Evolutionary conservation across 2,888 invertebrate species (phyloP).

Genomic region (Tetrapedia diversipes): DNA sequence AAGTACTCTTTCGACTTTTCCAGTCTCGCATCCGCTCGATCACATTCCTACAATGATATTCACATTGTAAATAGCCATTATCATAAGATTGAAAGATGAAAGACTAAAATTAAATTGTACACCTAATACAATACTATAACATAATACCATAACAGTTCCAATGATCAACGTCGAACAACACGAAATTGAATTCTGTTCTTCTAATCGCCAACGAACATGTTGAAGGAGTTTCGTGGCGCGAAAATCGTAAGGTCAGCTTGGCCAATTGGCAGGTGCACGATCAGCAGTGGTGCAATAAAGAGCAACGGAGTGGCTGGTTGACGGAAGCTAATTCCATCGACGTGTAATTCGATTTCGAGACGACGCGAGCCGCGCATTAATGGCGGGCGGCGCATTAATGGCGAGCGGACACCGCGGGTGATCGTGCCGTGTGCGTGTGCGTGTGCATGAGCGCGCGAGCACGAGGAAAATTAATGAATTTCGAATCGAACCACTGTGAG

Average conservation of each 20-base stretch:
- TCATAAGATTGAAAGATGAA: too few species aligned
- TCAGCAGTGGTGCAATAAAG: constrained; percentile 40
- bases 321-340: constrained; percentile 59
- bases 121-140: too few species aligned
- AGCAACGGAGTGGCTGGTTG: constrained; percentile 53
- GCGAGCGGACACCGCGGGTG: constrained; percentile 63
- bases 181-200: too few species aligned
- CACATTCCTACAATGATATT: too few species aligned
- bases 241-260: constrained; percentile 56
- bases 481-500: constrained; percentile 65
- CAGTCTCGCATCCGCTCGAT: too few species aligned
- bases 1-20: too few species aligned
- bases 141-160: too few species aligned
- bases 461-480: constrained; percentile 66
- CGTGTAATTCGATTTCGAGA: constrained; percentile 65
- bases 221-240: constrained; percentile 41
- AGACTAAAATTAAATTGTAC: too few species aligned
- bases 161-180: too few species aligned
- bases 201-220: constrained; percentile 39
- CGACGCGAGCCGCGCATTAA: constrained; percentile 57
- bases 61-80: too few species aligned
- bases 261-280: constrained; percentile 4
- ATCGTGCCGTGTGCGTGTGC: constrained; percentile 47
- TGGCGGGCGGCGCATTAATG: constrained; percentile 56
- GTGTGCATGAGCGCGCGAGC: constrained; percentile 40